Evolutionary conservation across 2,113 vertebrate genomes (phyloP).

Genomic region (Balaenoptera acutorostrata): DNA sequence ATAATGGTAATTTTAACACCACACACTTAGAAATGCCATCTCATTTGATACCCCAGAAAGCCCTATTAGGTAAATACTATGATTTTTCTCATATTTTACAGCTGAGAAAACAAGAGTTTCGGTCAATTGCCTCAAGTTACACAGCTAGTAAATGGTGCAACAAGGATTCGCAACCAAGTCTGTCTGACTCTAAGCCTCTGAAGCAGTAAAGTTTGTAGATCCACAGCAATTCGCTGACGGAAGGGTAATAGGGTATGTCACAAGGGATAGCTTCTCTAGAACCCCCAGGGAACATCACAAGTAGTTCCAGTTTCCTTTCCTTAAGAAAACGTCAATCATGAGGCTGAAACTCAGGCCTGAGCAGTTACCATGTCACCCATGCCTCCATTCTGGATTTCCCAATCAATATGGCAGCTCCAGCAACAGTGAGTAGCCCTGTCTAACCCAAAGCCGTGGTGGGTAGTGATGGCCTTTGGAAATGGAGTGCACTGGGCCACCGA

Average conservation of each 20-base stretch:
- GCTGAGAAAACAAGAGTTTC: neutral
- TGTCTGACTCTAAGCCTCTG: neutral
- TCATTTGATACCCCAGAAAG: neutral
- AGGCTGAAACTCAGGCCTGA: neutral
- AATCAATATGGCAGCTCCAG: slow-evolving; percentile 1
- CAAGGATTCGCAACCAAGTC: neutral
- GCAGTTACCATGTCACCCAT: neutral
- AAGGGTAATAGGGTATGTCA: neutral
- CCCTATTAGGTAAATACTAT: neutral
- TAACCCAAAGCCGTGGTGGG: slow-evolving; percentile 6
- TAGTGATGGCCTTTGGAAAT: neutral
- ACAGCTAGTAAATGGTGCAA: neutral
- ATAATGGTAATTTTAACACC: neutral
- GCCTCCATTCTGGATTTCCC: neutral
- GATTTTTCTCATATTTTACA: neutral
- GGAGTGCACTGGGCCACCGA: neutral
- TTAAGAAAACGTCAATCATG: neutral
- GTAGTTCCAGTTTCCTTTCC: neutral
- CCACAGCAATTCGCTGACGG: neutral
- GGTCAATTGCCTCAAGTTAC: neutral
- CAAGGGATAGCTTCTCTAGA: neutral
- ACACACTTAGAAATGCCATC: slow-evolving; percentile 1
- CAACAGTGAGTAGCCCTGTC: neutral
- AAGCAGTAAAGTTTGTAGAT: neutral
- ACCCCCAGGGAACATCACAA: neutral